Evolutionary conservation across 2,797 vertebrate species (phyloP), one percentile per base, ranked within the genome.

Genomic region (Hydrolagus colliei): DNA sequence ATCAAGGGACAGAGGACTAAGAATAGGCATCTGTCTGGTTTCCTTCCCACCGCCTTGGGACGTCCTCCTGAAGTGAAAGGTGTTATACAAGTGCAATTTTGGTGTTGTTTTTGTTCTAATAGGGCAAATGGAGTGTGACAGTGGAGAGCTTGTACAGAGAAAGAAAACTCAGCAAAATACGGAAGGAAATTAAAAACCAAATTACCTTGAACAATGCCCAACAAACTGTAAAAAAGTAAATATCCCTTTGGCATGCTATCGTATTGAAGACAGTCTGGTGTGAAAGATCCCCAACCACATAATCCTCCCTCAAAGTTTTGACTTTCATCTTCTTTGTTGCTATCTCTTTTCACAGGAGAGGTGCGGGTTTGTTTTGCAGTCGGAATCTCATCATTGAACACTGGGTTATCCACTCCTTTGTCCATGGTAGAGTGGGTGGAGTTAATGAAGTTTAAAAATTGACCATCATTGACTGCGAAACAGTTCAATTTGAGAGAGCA

Each of bases 171-270:
- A 73, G 20, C 14, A 77, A 9, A 84, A 72, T 72, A 27, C 1
- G 71, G 68, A 85, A 85, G 65, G 52, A 74, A 73, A 27, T 65
- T 86, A 18, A 27, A 27, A 32, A 74, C 71, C 22, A 65, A 62
- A 87, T 91, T 89, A 95, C 94, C 94, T 92, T 95, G 94, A 13
- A 91, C 89, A 41, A 94, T 1, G 6, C 92, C 93, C 88, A 95
- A 68, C 1, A 94, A 88, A 88, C 93, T 93, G 88, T 93, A 95
- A 86, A 88, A 88, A 5, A 89, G 72, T 87, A 95, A 82, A 71
- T 93, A 95, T 13, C 94, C 93, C 62, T 87, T 87, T 0, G 93
- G 88, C 7, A 91, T 94, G 90, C 94, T 94, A 88, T 90, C 94
- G 74, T 87, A 18, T 88, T 93, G 93, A 52, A 94, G 77, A 14